Conservation (phyloP, 2,797 vertebrate genomes). For the Cyprinodon diabolis region DNA sequence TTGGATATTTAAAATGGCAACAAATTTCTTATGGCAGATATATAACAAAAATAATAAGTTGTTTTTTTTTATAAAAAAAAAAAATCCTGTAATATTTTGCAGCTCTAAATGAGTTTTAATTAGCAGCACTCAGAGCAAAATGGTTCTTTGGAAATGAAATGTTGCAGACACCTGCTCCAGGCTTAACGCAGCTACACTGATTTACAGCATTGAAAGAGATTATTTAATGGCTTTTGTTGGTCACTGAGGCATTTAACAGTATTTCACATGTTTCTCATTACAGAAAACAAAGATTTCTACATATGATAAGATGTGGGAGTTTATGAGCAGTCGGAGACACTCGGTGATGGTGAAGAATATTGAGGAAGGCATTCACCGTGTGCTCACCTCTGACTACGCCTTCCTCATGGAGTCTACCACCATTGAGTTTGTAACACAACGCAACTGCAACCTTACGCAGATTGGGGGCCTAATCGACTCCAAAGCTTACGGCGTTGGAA, state of each 20-base stretch:
- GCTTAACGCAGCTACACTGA: slow-evolving; percentile 14
- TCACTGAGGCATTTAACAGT: slow-evolving; percentile 4
- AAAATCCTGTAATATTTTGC: too few relatives aligned
- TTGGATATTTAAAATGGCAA: too few relatives aligned
- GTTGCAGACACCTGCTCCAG: background rate
- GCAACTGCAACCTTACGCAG: slow-evolving; percentile 98
- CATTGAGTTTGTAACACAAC: slow-evolving; percentile 94
- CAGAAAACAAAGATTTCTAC: slow-evolving; percentile 99
- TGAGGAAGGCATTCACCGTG: slow-evolving; percentile 95
- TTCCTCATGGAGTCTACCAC: slow-evolving; percentile 99
- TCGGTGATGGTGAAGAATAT: slow-evolving; percentile 96
- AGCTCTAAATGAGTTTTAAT: too few relatives aligned
- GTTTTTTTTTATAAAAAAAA: too few relatives aligned
- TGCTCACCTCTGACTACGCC: slow-evolving; percentile 96
- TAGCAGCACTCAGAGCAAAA: too few relatives aligned
- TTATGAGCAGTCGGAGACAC: slow-evolving; percentile 97
- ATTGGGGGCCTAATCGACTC: slow-evolving; percentile 97
- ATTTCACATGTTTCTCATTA: slow-evolving; percentile 33
- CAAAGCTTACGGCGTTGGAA: slow-evolving; percentile 95
- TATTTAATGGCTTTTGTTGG: slow-evolving; percentile 7
- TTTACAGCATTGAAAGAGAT: slow-evolving; percentile 11
- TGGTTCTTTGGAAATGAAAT: too few relatives aligned
- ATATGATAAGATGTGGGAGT: slow-evolving; percentile 99
- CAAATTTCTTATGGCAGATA: too few relatives aligned
- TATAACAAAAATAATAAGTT: too few relatives aligned